Evolutionary conservation across 2,797 vertebrate genomes (phyloP), one percentile per base, ranked within the genome.

Genomic region (Catostomus latipinnis): DNA sequence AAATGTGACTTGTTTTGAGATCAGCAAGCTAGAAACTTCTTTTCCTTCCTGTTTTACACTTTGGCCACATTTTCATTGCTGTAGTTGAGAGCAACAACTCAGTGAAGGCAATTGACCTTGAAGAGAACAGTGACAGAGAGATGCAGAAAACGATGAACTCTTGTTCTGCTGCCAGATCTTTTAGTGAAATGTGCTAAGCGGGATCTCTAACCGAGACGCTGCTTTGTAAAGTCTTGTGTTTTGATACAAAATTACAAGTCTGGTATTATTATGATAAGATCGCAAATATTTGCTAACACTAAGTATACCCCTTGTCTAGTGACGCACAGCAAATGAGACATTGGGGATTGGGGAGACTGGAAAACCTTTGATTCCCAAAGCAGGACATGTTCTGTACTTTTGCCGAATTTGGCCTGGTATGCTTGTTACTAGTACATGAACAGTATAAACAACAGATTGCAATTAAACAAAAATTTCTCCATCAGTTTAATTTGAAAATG

Each of bases 31-130:
- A 73, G 12, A 73, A 58, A 22, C 5, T 1, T 13, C 13, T 16
- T 13, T 58, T 76, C 63, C 45, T 67, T 76, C 74, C 74, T 58
- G 16, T 67, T 67, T 76, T 49, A 67, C 53, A 68, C 73, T 57
- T 58, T 2, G 1, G 14, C 7, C 52, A 34, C 14, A 34, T 34
- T 4, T 49, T 43, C 54, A 8, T 9, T 0, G 5, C 50, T n/a
- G 14, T 13, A 14, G 5, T 56, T 12, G 7, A 45, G 13, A 74
- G 34, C 6, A 7, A 65, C 12, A 65, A 43, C 5, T n/a, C 49
- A 11, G 18, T 43, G 52, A 48, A 34, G 6, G n/a, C 7, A 53
- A 9, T 10, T 48, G 73, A 76, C 74, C 74, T 76, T 76, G 63
- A 76, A 56, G 56, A 18, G n/a, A 10, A 8, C 34, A 46, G 54